Evolutionary conservation across 2,888 invertebrate genomes (phyloP), one percentile per base, ranked within the genome.

Genomic region (Cephus pygmeus): DNA sequence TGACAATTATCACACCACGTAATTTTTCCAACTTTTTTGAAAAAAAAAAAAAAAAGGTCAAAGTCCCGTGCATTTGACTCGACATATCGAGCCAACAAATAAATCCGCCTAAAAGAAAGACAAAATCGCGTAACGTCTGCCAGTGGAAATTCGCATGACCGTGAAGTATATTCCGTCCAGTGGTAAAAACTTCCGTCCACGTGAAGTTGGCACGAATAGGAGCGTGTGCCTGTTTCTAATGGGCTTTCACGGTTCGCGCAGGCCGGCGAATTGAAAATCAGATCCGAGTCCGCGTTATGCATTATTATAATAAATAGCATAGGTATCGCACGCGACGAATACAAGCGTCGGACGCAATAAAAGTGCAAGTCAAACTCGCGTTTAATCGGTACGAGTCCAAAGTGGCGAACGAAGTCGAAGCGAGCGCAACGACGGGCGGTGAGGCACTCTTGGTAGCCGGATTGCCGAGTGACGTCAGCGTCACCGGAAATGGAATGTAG

Each of bases 401-500:
- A 56, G 56, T 23, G 23, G 9, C 56, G 56, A 56, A 56, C 23
- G 56, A 56, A 56, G 56, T 56, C 56, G 9, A 56, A 56, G 56
- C 56, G 23, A 23, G 56, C 23, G 23, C 23, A 56, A 23, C 56
- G 56, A 56, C 56, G 56, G 23, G 9, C 56, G 56, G 56, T 56
- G 86, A 85, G 85, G 33, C 84, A 85, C 84, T 87, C 83, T 84
- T 6, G 56, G 86, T 86, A 85, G 87, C 85, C 84, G 87, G 86
- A 87, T 89, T 85, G 87, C 86, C 85, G 83, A 86, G 85, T 91
- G 91, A 91, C 91, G 91, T 91, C 90, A 91, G 85, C 87, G 73
- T 81, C 86, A 88, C 90, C 91, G 91, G 91, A 91, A 91, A 91
- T 91, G 90, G 89, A 91, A 91, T 90, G 91, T 90, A 90, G 90